Base-by-base conservation (phyloP, 2,113 vertebrate genomes). In the Pelobates fuscus region DNA sequence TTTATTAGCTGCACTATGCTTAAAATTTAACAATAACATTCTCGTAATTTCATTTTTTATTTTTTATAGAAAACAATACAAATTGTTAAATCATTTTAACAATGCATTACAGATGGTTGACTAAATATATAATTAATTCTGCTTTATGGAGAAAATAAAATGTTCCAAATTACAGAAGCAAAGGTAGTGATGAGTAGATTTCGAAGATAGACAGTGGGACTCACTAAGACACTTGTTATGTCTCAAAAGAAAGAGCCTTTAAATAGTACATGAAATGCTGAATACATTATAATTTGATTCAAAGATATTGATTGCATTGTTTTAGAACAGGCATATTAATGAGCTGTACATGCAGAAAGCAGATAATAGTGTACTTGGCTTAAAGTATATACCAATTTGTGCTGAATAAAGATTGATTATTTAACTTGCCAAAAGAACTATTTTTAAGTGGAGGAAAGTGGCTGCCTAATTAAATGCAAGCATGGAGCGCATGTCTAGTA, bases 321-420 rank as follows among this genome's bases (percentile, higher is more conserved):
- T 64, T 73, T 59, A 12, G 27, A 21, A 17, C 15, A 52, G 23
- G 44, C 29, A 37, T 73, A 65, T 73, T 73, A 73, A 73, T 64
- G 61, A 73, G 71, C 44, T 23, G 23, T 30, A 55, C 59, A 64
- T 21, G 67, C 17, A 58, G 30, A 12, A 12, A 1, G 12, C 8
- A 41, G 23, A 49, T 24, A 30, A 4, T 58, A 10, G 18, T 17
- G 5, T 11, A 1, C 6, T 27, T 23, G 12, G 17, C 29, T 29
- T 71, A 37, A 71, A 71, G 70, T 62, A 43, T 61, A 27, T 61
- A 62, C 29, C 64, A 74, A 66, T 74, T 74, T 74, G 62, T 24
- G 18, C 60, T 73, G 71, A 73, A 73, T 64, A 64, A 73, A 64
- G 71, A 74, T 57, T 74, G 71, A 74, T 66, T 65, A 44, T 73